Conservation (phyloP, 1,140 invertebrate genomes). For the Oppia nitens region DNA sequence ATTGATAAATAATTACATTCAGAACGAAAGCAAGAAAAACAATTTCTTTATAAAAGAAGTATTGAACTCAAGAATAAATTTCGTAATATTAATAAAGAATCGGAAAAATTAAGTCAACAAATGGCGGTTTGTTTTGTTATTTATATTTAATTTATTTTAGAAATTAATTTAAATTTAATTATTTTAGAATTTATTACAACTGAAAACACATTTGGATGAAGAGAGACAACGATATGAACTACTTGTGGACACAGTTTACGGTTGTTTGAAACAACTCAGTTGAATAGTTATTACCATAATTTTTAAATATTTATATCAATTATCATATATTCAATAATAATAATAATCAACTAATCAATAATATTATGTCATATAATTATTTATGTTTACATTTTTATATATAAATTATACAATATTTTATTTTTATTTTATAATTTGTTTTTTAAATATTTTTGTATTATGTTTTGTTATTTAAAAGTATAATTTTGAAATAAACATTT, state of each 20-base stretch:
- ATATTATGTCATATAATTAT: no score
- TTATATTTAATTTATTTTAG: neutral
- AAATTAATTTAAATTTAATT: slow-evolving; percentile 3
- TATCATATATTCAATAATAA: no score
- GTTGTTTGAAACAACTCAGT: neutral
- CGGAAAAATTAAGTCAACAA: slow-evolving; percentile 22
- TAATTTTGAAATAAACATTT: no score
- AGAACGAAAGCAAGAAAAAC: slow-evolving; percentile 26
- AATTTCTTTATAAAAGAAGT: slow-evolving; percentile 24
- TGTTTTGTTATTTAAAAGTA: no score
- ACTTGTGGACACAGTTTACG: slow-evolving; percentile 18
- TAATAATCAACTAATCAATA: no score
- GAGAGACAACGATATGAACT: slow-evolving; percentile 19
- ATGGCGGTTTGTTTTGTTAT: slow-evolving; percentile 24
- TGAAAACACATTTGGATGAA: slow-evolving; percentile 21
- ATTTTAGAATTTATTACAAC: slow-evolving; percentile 23
- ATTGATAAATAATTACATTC: slow-evolving; percentile 11
- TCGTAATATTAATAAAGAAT: slow-evolving; percentile 23
- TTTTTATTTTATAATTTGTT: no score
- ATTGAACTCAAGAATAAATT: slow-evolving; percentile 23
- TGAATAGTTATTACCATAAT: no score
- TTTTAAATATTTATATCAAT: no score
- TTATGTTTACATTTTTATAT: no score
- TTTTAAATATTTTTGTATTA: no score
- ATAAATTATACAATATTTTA: no score